Evolutionary conservation across 2,888 invertebrate genomes (phyloP), one percentile per base, ranked within the genome.

Genomic region (Rhodophaea formosa): DNA sequence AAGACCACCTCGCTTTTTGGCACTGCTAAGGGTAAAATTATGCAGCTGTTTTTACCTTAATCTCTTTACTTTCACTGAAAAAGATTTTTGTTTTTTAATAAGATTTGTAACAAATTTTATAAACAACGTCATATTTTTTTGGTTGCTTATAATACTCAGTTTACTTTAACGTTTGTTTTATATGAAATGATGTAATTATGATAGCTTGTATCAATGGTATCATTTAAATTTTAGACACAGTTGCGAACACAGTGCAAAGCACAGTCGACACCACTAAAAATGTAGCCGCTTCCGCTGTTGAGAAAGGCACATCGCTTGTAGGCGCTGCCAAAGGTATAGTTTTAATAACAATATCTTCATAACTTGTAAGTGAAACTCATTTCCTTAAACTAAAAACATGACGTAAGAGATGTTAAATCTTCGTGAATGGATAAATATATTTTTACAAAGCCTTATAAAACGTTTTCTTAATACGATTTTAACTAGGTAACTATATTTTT

Each of bases 211-310:
- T 23, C 23, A 10, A 39, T 39, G 15, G 14, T 14, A 15, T 15
- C 8, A 32, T 15, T 14, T 42, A 30, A 7, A 29, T 70, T 68
- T 42, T 77, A 78, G 79, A 79, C 23, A 23, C 23, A 23, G 74
- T 78, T 57, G 58, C 73, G 43, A 73, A 70, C 62, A 77, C 77
- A 44, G 69, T 75, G 8, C 63, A 71, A 43, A 67, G 45, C 35
- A 73, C 80, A 44, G 76, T 80, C 70, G 82, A 82, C 39, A 77
- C 75, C 0, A 77, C 81, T n/a, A 80, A 77, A 66, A 75, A 66
- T 62, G 65, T 72, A n/a, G 73, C 79, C 29, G 62, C 71, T 10
- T 68, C 77, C 1, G 74, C 72, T 15, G 67, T 72, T 62, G 79
- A 77, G 32, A 77, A 72, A 35, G 70, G 80, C 8, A 61, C 77